Conservation (phyloP, 2,113 vertebrate genomes). For the Dunckerocampus dactyliophorus region DNA sequence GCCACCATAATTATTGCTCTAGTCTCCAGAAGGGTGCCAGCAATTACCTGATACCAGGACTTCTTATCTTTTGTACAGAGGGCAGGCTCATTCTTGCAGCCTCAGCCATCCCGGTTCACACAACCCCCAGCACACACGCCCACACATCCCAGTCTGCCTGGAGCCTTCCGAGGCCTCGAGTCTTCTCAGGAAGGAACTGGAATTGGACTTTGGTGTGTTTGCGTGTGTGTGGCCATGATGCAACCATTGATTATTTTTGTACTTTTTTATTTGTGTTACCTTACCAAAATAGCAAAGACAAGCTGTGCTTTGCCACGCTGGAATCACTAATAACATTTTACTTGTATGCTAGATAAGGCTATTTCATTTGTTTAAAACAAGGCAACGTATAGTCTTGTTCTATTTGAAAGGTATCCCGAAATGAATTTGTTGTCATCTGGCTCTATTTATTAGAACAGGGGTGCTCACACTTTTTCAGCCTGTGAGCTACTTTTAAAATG, state of each 20-base stretch:
- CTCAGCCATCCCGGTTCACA: constrained; percentile 24
- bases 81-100: constrained; percentile 63
- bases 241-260: neutral
- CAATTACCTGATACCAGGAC: constrained; percentile 69
- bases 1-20: constrained; percentile 64
- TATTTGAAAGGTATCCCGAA: too few species aligned
- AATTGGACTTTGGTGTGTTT: constrained; percentile 13
- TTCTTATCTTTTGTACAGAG: constrained; percentile 55
- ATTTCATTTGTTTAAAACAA: too few species aligned
- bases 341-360: neutral
- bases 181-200: constrained; percentile 6
- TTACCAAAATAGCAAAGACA: neutral
- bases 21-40: constrained; percentile 63
- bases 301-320: neutral
- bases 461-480: too few species aligned
- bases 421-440: too few species aligned
- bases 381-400: too few species aligned
- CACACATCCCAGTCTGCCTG: constrained; percentile 22
- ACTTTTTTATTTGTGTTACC: neutral
- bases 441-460: too few species aligned
- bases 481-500: too few species aligned
- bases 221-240: neutral
- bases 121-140: constrained; percentile 3
- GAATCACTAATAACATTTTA: neutral
- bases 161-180: constrained; percentile 24